These are phyloP conservation scores for Hybognathus amarus DNA, from an alignment of 2,797 vertebrate genomes.

Conservation along the genomic window DNA sequence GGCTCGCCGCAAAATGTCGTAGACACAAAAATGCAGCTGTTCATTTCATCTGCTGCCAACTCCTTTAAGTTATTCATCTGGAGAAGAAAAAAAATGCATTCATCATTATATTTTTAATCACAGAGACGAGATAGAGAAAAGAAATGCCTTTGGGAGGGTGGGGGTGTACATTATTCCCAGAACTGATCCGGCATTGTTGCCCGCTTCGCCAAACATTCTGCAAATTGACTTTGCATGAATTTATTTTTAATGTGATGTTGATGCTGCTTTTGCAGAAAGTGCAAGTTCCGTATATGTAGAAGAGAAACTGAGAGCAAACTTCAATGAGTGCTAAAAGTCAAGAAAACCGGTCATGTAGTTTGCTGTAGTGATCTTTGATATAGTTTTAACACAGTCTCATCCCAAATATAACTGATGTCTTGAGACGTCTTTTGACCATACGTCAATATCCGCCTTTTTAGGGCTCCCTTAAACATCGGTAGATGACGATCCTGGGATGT, in stretches of 20 bases:
- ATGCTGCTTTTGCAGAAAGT: constrained; percentile 72
- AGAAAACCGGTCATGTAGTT: neutral
- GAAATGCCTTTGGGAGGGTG: constrained; percentile 78
- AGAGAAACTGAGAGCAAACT: neutral
- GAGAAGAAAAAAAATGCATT: constrained; percentile 82
- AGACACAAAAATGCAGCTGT: constrained; percentile 69
- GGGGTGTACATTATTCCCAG: constrained; percentile 77
- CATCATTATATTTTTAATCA: constrained; percentile 88
- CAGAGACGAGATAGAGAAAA: constrained; percentile 85
- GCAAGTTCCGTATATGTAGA: constrained; percentile 53
- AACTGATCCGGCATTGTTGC: constrained; percentile 80
- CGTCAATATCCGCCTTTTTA: no score
- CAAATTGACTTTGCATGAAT: constrained; percentile 85
- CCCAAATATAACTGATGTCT: no score
- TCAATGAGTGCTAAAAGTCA: neutral
- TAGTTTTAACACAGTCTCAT: no score
- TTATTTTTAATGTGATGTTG: constrained; percentile 82
- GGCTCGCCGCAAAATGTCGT: constrained; percentile 67
- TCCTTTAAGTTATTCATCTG: constrained; percentile 84
- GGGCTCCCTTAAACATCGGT: no score
- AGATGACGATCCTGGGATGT: no score
- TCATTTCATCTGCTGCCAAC: constrained; percentile 81
- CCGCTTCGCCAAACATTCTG: constrained; percentile 80
- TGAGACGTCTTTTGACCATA: no score
- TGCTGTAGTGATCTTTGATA: neutral